A percentile compares a stretch with the other conserved stretches of the same genome.
These are phyloP conservation scores for Lycodopsis pacificus DNA, from an alignment of 2,797 vertebrate genomes.

Conservation along the genomic window DNA sequence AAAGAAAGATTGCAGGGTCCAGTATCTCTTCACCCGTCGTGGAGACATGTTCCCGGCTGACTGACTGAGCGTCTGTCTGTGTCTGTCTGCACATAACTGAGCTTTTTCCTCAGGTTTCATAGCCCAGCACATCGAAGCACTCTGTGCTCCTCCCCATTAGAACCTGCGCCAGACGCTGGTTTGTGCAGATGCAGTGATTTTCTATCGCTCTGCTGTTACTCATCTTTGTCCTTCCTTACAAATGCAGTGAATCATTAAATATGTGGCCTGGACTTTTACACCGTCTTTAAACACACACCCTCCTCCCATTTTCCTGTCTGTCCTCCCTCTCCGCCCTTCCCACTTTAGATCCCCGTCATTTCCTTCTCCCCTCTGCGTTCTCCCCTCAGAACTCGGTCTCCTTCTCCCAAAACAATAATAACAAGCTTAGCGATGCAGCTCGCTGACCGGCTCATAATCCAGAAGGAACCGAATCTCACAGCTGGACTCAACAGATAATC, in stretches of 20 bases:
- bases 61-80: constrained; percentile 9
- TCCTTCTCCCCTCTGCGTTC: constrained; percentile 27
- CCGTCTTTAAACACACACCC: not conserved
- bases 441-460: constrained; percentile 78
- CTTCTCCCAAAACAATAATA: constrained; percentile 78
- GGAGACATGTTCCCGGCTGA: constrained; percentile 14
- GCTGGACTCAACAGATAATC: constrained; percentile 82
- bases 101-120: constrained; percentile 61
- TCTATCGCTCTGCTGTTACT: constrained; percentile 54
- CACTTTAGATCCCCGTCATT: constrained; percentile 23
- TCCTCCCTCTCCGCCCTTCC: not conserved
- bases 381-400: constrained; percentile 47
- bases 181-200: constrained; percentile 72
- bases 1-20: constrained; percentile 1
- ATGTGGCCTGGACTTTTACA: constrained; percentile 23
- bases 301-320: constrained; percentile 11
- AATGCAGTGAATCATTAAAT: constrained; percentile 54
- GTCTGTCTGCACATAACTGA: constrained; percentile 41
- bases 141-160: constrained; percentile 61
- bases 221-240: constrained; percentile 52
- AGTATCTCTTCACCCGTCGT: constrained; percentile 3
- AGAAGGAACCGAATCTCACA: constrained; percentile 77
- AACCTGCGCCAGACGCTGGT: constrained; percentile 54
- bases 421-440: constrained; percentile 82
- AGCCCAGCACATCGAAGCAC: constrained; percentile 50